Percentiles rank a stretch among this genome's conserved stretches.
These are phyloP conservation scores for Macaria notata DNA, from an alignment of 2,888 invertebrate genomes.

Conservation along the genomic window DNA sequence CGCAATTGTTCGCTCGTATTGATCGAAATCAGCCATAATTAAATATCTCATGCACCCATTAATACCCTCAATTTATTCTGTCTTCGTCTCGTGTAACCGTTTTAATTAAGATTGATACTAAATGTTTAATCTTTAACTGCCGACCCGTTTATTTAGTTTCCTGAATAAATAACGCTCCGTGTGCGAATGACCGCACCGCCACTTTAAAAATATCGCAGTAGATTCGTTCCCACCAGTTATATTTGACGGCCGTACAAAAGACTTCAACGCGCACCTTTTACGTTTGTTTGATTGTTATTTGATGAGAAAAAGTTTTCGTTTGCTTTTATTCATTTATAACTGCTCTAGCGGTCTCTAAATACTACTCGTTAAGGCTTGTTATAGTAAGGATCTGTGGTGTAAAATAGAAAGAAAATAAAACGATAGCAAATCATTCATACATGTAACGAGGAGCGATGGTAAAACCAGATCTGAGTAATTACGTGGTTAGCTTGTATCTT, in stretches of 20 bases:
- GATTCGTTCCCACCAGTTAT: conserved; percentile 42
- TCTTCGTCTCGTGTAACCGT: conserved; percentile 51
- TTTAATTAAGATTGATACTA: conserved; percentile 78
- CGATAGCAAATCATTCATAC: conserved; percentile 28
- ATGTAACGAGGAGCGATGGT: conserved; percentile 30
- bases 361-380: conserved; percentile 18
- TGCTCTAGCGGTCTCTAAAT: conserved; percentile 10
- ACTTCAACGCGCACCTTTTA: conserved; percentile 60
- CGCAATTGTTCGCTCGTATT: conserved; percentile 62
- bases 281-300: conserved; percentile 23
- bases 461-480: conserved; percentile 34
- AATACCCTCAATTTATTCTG: conserved; percentile 74
- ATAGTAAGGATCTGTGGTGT: conserved; percentile 10
- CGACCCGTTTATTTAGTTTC: conserved; percentile 35
- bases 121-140: conserved; percentile 52
- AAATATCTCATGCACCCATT: conserved; percentile 75
- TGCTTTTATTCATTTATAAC: conserved; percentile 17
- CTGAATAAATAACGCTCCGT: conserved; percentile 42
- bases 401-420: conserved; percentile 20
- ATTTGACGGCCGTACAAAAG: conserved; percentile 60
- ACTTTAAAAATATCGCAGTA: conserved; percentile 31
- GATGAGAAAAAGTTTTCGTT: conserved; percentile 18
- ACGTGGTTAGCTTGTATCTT: conserved; percentile 38
- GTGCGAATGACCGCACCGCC: conserved; percentile 45
- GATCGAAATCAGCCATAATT: conserved; percentile 76